Percentiles rank a stretch among this genome's conserved stretches.
phyloP scores from a whole-genome alignment of 92 coral and sea anemone genomes.

The Pocillopora meandrina region DNA sequence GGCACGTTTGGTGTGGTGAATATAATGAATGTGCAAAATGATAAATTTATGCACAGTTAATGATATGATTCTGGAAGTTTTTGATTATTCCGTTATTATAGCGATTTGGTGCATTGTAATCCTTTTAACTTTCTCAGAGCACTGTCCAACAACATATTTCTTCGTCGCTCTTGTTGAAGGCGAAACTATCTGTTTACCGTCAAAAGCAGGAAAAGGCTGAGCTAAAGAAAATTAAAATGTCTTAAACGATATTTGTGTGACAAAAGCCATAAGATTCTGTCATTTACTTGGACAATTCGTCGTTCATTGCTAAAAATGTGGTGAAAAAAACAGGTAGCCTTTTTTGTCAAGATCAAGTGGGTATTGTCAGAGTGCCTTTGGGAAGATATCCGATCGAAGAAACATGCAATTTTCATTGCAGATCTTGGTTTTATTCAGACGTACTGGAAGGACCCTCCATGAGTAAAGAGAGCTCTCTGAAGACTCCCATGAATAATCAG shows the following conservation, averaged over 20 bases:
- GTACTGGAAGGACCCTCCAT: neutral
- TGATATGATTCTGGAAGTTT: too few species aligned
- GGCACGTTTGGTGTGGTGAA: too few species aligned
- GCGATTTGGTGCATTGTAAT: too few species aligned
- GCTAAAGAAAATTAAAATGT: neutral
- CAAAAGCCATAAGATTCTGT: neutral
- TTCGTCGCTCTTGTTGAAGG: too few species aligned
- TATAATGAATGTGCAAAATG: too few species aligned
- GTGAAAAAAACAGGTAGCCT: neutral
- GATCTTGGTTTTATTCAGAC: neutral
- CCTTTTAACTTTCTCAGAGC: too few species aligned
- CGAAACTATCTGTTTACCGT: too few species aligned
- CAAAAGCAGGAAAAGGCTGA: neutral
- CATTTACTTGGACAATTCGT: neutral
- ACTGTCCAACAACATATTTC: too few species aligned
- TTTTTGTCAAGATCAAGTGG: too few species aligned
- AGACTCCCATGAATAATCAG: neutral
- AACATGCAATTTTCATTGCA: neutral
- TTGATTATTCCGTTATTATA: too few species aligned
- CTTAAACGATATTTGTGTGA: neutral
- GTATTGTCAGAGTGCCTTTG: neutral
- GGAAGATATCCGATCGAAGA: neutral
- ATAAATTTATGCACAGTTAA: too few species aligned
- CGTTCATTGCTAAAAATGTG: neutral
- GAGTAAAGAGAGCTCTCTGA: neutral